Evolutionary conservation across 2,113 vertebrate genomes (phyloP).

Genomic region (Ptychochromis oligacanthus): DNA sequence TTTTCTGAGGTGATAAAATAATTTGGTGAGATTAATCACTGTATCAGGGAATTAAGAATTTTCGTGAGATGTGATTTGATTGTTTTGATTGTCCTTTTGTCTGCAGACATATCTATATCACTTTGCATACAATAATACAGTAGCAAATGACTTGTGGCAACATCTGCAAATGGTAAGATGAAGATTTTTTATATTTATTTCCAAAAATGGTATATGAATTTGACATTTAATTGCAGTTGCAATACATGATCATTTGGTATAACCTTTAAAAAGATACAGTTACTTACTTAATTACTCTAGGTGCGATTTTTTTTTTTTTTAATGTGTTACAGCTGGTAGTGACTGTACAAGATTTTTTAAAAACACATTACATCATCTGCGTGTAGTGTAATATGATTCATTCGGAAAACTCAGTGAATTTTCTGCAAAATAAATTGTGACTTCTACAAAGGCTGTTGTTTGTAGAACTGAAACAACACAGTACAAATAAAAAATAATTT

Average conservation of each 20-base stretch:
- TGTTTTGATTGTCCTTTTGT: slow-evolving; percentile 1
- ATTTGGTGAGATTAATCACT: neutral
- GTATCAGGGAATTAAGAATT: neutral
- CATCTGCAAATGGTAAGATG: slow-evolving; percentile 84
- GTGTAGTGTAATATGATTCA: neutral
- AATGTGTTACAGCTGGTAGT: too few relatives aligned
- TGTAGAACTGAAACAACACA: neutral
- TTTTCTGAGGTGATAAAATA: too few relatives aligned
- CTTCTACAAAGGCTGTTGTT: neutral
- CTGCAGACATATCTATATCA: slow-evolving; percentile 77
- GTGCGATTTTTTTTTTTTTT: neutral
- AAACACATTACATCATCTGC: neutral
- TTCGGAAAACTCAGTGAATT: too few relatives aligned
- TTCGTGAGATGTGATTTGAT: neutral
- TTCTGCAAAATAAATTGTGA: too few relatives aligned
- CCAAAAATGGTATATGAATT: neutral
- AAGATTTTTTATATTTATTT: neutral
- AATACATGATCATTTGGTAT: neutral
- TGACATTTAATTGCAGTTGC: neutral
- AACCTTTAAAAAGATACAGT: neutral
- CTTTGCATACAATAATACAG: slow-evolving; percentile 84
- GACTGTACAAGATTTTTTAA: too few relatives aligned
- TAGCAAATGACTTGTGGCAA: slow-evolving; percentile 85
- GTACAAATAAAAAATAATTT: neutral
- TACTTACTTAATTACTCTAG: neutral